These are phyloP conservation scores for Oreochromis niloticus DNA, from an alignment of 2,113 vertebrate genomes.

Conservation along the genomic window DNA sequence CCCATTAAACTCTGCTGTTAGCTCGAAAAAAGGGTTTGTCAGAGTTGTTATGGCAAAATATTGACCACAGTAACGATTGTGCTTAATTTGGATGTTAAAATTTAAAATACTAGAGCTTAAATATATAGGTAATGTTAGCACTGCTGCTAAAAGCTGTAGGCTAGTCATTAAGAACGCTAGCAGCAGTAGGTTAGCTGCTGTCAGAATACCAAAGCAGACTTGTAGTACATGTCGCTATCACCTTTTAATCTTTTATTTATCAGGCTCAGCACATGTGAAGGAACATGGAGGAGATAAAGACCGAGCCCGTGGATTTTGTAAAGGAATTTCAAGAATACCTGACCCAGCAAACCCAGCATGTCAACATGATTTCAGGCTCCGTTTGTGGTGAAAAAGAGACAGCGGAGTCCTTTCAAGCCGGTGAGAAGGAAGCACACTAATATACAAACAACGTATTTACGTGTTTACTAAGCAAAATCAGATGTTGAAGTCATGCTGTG, in stretches of 20 bases:
- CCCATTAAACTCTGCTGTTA: neutral
- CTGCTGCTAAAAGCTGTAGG: neutral
- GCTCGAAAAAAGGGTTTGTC: neutral
- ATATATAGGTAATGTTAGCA: neutral
- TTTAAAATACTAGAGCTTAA: neutral
- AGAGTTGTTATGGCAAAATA: neutral
- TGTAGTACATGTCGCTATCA: neutral
- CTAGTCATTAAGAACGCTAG: neutral
- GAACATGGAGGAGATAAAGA: slow-evolving; percentile 76
- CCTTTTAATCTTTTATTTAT: neutral
- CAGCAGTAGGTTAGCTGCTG: neutral
- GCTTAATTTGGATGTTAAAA: neutral
- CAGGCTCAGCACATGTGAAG: neutral
- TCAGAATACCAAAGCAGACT: neutral
- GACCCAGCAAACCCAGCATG: slow-evolving; percentile 96
- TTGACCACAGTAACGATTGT: neutral
- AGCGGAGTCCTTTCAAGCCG: slow-evolving; percentile 78
- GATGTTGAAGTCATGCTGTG: neutral
- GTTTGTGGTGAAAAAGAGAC: slow-evolving; percentile 88
- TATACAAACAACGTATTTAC: neutral
- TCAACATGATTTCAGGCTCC: slow-evolving; percentile 98
- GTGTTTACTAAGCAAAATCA: rapidly evolving
- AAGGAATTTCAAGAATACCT: slow-evolving; percentile 99
- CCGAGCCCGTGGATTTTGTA: slow-evolving; percentile 94
- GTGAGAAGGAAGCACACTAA: slow-evolving; percentile 42